Conservation (phyloP, 2,888 invertebrate genomes). For the Spodoptera picta region DNA sequence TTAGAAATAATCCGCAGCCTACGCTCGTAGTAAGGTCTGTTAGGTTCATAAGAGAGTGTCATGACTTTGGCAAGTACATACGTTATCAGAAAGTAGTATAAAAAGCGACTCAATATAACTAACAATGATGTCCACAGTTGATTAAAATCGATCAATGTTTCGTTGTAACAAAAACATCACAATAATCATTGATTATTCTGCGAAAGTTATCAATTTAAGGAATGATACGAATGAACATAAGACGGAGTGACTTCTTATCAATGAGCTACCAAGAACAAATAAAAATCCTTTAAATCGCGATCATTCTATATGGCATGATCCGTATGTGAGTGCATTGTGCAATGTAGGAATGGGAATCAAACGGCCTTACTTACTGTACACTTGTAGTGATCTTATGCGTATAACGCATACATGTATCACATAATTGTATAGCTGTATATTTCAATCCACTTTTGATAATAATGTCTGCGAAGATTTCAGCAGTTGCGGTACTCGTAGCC, state of each 20-base stretch:
- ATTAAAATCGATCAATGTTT: slow-evolving; percentile 38
- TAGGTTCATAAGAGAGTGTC: slow-evolving; percentile 18
- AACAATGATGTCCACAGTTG: slow-evolving; percentile 12
- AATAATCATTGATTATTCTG: slow-evolving; percentile 27
- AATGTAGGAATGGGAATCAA: slow-evolving; percentile 73
- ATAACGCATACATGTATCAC: slow-evolving; percentile 60
- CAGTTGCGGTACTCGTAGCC: slow-evolving; percentile 58
- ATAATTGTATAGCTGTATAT: slow-evolving; percentile 29
- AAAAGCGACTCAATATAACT: slow-evolving; percentile 9
- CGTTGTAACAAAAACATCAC: slow-evolving; percentile 13
- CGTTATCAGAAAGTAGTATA: slow-evolving; percentile 16
- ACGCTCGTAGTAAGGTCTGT: background rate
- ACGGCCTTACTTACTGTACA: slow-evolving; percentile 52
- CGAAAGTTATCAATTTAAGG: slow-evolving; percentile 24
- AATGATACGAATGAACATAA: slow-evolving; percentile 20
- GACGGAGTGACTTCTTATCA: slow-evolving; percentile 20
- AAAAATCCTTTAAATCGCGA: slow-evolving; percentile 24
- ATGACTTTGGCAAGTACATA: slow-evolving; percentile 25
- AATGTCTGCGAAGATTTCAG: slow-evolving; percentile 63
- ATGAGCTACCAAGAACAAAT: slow-evolving; percentile 28
- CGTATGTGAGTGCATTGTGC: slow-evolving; percentile 70
- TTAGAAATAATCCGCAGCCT: slow-evolving; percentile 19
- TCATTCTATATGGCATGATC: slow-evolving; percentile 42
- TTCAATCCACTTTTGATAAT: slow-evolving; percentile 64
- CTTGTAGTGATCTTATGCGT: slow-evolving; percentile 46